phyloP scores from a whole-genome alignment of 2,113 vertebrate genomes.

The Anolis carolinensis region DNA sequence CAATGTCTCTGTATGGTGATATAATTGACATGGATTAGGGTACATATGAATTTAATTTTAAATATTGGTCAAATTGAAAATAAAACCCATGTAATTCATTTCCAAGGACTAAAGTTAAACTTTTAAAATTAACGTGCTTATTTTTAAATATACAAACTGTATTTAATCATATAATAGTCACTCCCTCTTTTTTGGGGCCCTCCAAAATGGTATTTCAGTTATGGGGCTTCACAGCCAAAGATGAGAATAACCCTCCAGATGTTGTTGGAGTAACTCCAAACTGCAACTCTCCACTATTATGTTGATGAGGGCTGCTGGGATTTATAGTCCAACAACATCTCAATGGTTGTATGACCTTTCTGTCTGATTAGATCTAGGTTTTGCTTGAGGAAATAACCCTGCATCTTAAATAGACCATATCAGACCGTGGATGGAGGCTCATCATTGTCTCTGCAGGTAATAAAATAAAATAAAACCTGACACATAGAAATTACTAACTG shows the following conservation, averaged over 20 bases:
- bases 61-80: background rate
- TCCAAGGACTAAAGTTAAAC: background rate
- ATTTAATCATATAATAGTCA: too few relatives aligned
- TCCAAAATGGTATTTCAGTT: too few relatives aligned
- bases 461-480: background rate
- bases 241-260: too few relatives aligned
- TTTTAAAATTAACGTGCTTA: background rate
- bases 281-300: background rate
- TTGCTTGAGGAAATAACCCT: background rate
- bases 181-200: too few relatives aligned
- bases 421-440: background rate
- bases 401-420: background rate
- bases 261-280: too few relatives aligned
- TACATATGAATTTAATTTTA: background rate
- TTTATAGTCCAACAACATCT: too few relatives aligned
- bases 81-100: too few relatives aligned
- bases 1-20: conserved; percentile 28
- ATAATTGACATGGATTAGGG: conserved; percentile 6
- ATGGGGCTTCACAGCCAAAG: too few relatives aligned
- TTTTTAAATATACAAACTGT: background rate
- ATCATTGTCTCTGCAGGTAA: background rate
- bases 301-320: too few relatives aligned
- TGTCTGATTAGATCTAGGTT: background rate
- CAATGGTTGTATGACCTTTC: too few relatives aligned
- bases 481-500: background rate